Conservation (phyloP, 2,797 vertebrate species). For the Aphelocoma californica region DNA sequence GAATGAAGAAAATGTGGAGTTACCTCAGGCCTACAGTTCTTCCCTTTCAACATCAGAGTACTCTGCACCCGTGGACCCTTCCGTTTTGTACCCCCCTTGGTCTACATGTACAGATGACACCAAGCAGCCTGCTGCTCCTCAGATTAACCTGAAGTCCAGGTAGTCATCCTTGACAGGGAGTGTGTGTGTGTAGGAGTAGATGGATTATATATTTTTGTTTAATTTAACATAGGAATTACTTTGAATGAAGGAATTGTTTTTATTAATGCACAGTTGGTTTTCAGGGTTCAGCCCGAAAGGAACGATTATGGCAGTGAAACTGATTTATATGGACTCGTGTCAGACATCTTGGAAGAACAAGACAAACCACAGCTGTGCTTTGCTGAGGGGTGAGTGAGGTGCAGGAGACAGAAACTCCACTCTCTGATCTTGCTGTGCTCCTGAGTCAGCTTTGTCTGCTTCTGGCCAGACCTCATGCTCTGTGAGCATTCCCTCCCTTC, state of each 20-base stretch:
- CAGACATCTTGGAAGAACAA: conserved; percentile 90
- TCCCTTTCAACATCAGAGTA: conserved; percentile 72
- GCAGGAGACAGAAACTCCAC: neutral
- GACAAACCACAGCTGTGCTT: conserved; percentile 81
- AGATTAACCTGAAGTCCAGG: conserved; percentile 80
- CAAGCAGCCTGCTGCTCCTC: conserved; percentile 74
- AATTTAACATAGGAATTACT: neutral
- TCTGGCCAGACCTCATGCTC: neutral
- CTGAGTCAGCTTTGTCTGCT: neutral
- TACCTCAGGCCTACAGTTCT: conserved; percentile 68
- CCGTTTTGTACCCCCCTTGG: conserved; percentile 78
- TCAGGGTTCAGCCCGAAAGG: conserved; percentile 81
- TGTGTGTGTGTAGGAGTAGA: neutral
- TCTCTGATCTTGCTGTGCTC: neutral
- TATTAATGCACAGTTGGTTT: neutral
- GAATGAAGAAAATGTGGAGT: conserved; percentile 75
- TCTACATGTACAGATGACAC: conserved; percentile 79
- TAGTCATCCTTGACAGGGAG: conserved; percentile 43
- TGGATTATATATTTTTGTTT: neutral
- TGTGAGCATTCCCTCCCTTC: neutral
- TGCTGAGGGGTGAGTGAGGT: conserved; percentile 84
- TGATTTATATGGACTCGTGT: conserved; percentile 90
- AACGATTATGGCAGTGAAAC: conserved; percentile 85
- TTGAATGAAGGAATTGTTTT: neutral
- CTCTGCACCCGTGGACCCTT: conserved; percentile 67